Evolutionary conservation across 2,888 invertebrate genomes (phyloP).

Genomic region (Sthenelais limicola): DNA sequence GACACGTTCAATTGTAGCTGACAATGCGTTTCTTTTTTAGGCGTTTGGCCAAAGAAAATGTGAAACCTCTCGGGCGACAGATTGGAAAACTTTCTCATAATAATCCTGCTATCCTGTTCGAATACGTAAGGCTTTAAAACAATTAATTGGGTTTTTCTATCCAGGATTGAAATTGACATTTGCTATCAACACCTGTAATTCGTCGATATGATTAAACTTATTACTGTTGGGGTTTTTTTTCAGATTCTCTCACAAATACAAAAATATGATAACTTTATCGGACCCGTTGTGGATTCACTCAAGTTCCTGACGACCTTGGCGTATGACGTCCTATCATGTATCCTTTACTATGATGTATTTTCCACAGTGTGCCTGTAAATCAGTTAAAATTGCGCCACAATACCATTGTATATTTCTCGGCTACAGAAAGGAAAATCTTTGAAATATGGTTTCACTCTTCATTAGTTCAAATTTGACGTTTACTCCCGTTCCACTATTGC

Average conservation of each 20-base stretch:
- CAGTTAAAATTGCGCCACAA: too few relatives aligned
- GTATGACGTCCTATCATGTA: conserved; percentile 93
- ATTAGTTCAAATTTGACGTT: too few relatives aligned
- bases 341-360: too few relatives aligned
- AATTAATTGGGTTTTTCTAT: too few relatives aligned
- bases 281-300: conserved; percentile 96
- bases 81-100: conserved; percentile 98
- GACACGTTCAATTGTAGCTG: too few relatives aligned
- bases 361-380: too few relatives aligned
- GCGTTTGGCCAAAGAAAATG: conserved; percentile 93
- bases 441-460: too few relatives aligned
- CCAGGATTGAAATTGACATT: too few relatives aligned
- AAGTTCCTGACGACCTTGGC: conserved; percentile 96
- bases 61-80: conserved; percentile 94
- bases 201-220: background rate
- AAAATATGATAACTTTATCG: conserved; percentile 93
- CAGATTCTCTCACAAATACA: conserved; percentile 86
- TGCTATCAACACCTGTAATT: too few relatives aligned
- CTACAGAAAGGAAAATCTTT: too few relatives aligned
- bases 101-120: conserved; percentile 95
- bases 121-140: conserved; percentile 82
- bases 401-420: too few relatives aligned
- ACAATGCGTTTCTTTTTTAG: conserved; percentile 46
- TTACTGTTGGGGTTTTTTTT: conserved; percentile 49
- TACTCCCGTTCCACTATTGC: too few relatives aligned